Percentiles rank a stretch among this genome's conserved stretches.
Conservation (phyloP, 2,888 invertebrate species). For the Reticulitermes lucifugus region DNA sequence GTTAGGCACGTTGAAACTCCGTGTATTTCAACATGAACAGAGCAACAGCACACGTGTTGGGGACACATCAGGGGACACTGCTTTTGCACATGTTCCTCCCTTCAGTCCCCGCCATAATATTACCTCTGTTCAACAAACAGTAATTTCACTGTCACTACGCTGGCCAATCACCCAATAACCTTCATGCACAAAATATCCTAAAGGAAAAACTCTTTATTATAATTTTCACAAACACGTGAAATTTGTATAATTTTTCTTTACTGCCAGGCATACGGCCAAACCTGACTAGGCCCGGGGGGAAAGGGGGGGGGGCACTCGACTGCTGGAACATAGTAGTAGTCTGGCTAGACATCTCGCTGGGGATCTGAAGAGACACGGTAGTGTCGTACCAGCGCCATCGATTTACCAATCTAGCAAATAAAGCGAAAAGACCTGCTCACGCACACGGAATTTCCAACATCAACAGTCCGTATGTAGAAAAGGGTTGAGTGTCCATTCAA, state of each 20-base stretch:
- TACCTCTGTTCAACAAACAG: too few species aligned
- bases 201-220: background rate
- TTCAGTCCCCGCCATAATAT: too few species aligned
- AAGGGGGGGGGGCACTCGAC: background rate
- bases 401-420: conserved; percentile 16
- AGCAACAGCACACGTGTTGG: too few species aligned
- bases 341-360: conserved; percentile 6
- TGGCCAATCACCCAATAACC: background rate
- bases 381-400: conserved; percentile 3
- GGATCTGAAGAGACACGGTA: background rate
- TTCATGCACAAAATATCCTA: background rate
- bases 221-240: background rate
- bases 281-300: background rate
- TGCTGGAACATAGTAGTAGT: background rate
- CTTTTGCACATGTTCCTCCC: too few species aligned
- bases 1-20: too few species aligned
- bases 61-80: too few species aligned
- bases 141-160: too few species aligned
- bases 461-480: too few species aligned
- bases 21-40: too few species aligned
- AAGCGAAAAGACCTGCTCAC: background rate
- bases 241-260: conserved; percentile 24
- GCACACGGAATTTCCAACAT: background rate
- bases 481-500: too few species aligned
- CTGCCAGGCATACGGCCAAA: conserved; percentile 25